These are phyloP conservation scores for Quadroppia sp. DNA, from an alignment of 2,888 invertebrate species.

Conservation along the genomic window DNA sequence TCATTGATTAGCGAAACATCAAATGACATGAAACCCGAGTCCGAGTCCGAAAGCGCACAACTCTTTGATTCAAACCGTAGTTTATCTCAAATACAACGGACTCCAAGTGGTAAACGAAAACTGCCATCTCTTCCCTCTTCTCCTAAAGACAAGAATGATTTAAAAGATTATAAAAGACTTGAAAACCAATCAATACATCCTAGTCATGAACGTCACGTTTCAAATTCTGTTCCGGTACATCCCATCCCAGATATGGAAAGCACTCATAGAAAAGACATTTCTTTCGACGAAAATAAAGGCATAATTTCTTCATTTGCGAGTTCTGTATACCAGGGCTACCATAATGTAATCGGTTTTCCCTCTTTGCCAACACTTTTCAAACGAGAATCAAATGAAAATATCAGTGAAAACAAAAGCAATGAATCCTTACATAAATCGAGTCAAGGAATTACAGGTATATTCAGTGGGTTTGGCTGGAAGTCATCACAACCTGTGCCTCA, in stretches of 20 bases:
- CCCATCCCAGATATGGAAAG: neutral
- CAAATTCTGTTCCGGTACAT: conserved; percentile 16
- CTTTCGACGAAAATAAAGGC: conserved; percentile 37
- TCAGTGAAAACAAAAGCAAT: neutral
- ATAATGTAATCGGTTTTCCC: conserved; percentile 47
- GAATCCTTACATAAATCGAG: neutral
- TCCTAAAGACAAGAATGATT: conserved; percentile 1
- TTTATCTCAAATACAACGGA: conserved; percentile 17
- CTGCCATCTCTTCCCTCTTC: conserved; percentile 8
- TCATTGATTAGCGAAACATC: neutral
- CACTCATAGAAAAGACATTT: conserved; percentile 30
- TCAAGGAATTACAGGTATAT: conserved; percentile 26
- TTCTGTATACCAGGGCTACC: conserved; percentile 46
- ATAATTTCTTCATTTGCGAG: conserved; percentile 44
- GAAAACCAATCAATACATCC: neutral
- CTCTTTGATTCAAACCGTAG: neutral
- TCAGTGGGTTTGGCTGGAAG: conserved; percentile 32
- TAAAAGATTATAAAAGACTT: neutral
- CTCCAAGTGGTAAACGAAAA: conserved; percentile 33
- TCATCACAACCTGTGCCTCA: conserved; percentile 16
- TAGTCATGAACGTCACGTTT: neutral
- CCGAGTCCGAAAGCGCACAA: neutral
- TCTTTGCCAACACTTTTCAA: conserved; percentile 46
- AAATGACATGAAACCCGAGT: neutral
- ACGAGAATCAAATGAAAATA: conserved; percentile 42